Base-by-base conservation (phyloP, 2,888 invertebrate genomes). In the Mythimna vitellina region DNA sequence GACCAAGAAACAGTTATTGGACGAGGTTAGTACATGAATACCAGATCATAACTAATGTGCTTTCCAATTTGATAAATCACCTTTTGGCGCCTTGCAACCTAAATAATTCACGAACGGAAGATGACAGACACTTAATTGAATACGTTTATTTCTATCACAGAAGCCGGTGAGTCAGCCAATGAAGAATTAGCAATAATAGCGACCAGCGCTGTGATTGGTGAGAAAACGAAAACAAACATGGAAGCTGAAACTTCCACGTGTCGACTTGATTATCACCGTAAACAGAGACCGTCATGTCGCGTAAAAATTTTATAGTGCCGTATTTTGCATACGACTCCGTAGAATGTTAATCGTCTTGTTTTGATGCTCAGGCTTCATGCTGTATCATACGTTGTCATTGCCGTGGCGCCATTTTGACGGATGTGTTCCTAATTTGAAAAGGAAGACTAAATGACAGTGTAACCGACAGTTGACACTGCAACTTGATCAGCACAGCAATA, bases 301-400 rank as follows among this genome's bases (percentile, higher is more conserved):
- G 78, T 83, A 71, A 76, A 75, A 75, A 60, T 78, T 78, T 76
- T 81, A 83, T 84, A 71, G 79, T 65, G 60, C 46, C 67, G 61
- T 75, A 84, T 78, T 86, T 77, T 86, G 78, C 81, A 82, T 84
- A 83, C 71, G 86, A 87, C 82, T 76, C 84, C 71, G 57, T 64
- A 76, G 90, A 87, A 90, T 89, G 85, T 87, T 87, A 88, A 91
- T 88, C 71, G 83, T 80, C 81, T 87, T 90, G 89, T 91, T 89
- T 86, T 88, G 88, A 85, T 79, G 80, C 80, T 76, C 78, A 72
- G 74, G 78, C 57, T 65, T 76, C 78, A 72, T 72, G 78, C 54
- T 63, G 67, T 70, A 58, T 72, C 63, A 54, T 72, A 73, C 51
- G 64, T 57, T 72, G 62, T n/a, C 68, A 46, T 60, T 54, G 42